Evolutionary conservation across 2,888 invertebrate species (phyloP), one percentile per base, ranked within the genome.

Genomic region (Lasioglossum marginatum): DNA sequence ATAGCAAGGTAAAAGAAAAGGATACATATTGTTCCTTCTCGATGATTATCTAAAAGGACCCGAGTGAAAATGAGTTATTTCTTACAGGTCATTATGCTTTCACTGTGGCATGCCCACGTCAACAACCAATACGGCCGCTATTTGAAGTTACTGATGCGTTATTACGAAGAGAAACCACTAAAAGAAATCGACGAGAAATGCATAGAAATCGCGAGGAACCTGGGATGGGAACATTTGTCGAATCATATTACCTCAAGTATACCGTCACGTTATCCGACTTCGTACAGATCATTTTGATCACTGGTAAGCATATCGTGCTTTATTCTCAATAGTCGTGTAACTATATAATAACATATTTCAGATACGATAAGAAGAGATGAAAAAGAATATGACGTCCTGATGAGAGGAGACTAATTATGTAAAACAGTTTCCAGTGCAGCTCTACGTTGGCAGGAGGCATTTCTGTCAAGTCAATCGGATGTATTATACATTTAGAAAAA

Each of bases 51-150:
- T 73, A 23, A 27, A 68, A 3, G 23, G 31, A 52, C n/a, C 8
- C 45, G 27, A 27, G 19, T 63, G 34, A 68, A 12, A 34, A 66
- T 70, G 79, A 37, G 12, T 19, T 83, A 37, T 73, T 79, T 70
- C 81, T 72, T 76, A 19, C 94, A 97, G 97, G 97, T 97, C 73
- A 96, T 97, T 72, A 97, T 97, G 92, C 98, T 99, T 94, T 97
- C 97, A 23, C 95, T 98, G 66, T 98, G 98, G 97, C 98, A 99
- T 94, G 97, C 98, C 71, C 96, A 97, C 92, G 96, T 97, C 0
- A 96, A 97, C 92, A 96, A 96, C 86, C 98, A 98, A 79, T 98
- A 97, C 95, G 99, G 98, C 0, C 97, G 98, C 86, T 97, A 97
- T 88, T 95, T 98, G 88, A 98, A 98, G 94, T 96, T 97, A 87